Evolutionary conservation across 2,888 invertebrate genomes (phyloP).

Genomic region (Chironomus riparius): DNA sequence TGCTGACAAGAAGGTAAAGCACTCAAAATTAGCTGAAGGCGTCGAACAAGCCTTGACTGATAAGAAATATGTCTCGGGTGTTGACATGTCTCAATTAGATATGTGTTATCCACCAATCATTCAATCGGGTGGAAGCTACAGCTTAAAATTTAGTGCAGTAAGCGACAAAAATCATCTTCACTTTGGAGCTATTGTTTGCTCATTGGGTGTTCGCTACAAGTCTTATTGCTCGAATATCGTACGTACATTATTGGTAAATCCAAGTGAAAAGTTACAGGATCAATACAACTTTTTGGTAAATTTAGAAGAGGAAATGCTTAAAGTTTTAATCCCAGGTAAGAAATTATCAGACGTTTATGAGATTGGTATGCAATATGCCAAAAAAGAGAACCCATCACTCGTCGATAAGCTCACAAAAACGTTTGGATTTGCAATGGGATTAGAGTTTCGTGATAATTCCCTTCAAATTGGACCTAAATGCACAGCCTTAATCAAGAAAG

Average conservation of each 20-base stretch:
- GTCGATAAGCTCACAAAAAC: conserved; percentile 87
- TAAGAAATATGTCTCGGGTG: conserved; percentile 88
- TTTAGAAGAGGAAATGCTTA: conserved; percentile 83
- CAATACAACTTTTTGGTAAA: conserved; percentile 87
- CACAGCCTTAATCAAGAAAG: conserved; percentile 66
- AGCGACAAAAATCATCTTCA: conserved; percentile 91
- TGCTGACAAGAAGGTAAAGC: conserved; percentile 96
- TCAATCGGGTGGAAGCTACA: conserved; percentile 97
- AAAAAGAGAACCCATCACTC: conserved; percentile 76
- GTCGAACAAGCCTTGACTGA: conserved; percentile 89
- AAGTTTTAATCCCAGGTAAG: conserved; percentile 68
- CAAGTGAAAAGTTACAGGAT: conserved; percentile 65
- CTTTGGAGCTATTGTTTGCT: conserved; percentile 93
- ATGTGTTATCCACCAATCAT: conserved; percentile 99
- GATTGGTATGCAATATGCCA: conserved; percentile 67
- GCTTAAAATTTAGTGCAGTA: conserved; percentile 89
- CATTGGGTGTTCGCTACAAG: conserved; percentile 89
- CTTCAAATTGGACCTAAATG: conserved; percentile 88
- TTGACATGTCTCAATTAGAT: conserved; percentile 83
- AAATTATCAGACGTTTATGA: conserved; percentile 85
- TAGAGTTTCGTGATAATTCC: conserved; percentile 94
- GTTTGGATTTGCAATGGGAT: conserved; percentile 96
- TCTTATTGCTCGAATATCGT: conserved; percentile 98
- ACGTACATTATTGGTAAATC: conserved; percentile 92
- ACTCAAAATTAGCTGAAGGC: conserved; percentile 88